These are phyloP conservation scores for Psephotus haematonotus DNA, from an alignment of 2,113 vertebrate species.

Conservation along the genomic window DNA sequence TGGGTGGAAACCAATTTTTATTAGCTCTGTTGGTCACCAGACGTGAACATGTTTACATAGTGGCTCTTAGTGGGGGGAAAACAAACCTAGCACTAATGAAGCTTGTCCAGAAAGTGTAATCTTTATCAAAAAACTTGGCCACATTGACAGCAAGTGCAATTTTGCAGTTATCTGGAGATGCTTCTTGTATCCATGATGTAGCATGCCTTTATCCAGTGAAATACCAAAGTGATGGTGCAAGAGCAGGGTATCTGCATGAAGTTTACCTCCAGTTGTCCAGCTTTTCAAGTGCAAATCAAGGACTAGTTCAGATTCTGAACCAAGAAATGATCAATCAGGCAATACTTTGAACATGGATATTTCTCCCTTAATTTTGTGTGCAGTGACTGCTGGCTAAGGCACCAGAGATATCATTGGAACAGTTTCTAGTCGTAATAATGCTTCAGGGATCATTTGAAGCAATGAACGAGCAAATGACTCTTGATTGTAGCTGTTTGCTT, in stretches of 20 bases:
- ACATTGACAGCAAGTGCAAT: fast-evolving
- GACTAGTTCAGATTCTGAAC: not conserved
- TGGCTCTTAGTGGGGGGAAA: not conserved
- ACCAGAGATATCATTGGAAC: not conserved
- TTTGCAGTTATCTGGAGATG: not conserved
- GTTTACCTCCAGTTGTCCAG: not conserved
- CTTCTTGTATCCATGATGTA: fast-evolving
- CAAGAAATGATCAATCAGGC: not conserved
- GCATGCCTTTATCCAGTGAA: not conserved
- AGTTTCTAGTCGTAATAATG: not conserved
- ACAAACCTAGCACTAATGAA: not conserved
- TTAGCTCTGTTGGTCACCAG: not conserved
- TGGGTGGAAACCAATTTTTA: not conserved
- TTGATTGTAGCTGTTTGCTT: not conserved
- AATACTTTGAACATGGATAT: not conserved
- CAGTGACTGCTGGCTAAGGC: not conserved
- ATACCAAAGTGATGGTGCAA: not conserved
- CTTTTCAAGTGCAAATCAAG: not conserved
- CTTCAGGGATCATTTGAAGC: not conserved
- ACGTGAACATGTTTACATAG: fast-evolving
- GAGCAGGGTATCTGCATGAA: not conserved
- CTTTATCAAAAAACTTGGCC: not conserved
- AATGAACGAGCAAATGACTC: not conserved
- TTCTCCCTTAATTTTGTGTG: not conserved
- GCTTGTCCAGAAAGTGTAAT: not conserved